phyloP scores from a whole-genome alignment of 2,888 invertebrate genomes.

The Drosophila austrosaltans region DNA sequence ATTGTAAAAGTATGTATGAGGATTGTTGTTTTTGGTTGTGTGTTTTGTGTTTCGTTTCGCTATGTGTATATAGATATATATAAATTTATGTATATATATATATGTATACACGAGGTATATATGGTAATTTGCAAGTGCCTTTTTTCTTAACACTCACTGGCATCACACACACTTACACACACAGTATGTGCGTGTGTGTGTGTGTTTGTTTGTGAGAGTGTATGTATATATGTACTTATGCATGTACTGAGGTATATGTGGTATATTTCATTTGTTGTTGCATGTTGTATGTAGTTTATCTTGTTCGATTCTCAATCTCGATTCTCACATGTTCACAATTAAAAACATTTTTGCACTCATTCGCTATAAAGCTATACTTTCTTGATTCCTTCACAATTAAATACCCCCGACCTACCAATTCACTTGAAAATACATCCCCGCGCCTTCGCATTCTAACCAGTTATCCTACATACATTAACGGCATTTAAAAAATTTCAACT shows the following conservation, averaged over 20 bases:
- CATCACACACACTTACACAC: slow-evolving; percentile 35
- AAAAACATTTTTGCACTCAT: slow-evolving; percentile 42
- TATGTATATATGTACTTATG: slow-evolving; percentile 65
- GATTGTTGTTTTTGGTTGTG: no score
- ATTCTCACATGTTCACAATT: slow-evolving; percentile 22
- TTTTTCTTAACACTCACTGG: slow-evolving; percentile 19
- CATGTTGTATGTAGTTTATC: slow-evolving; percentile 72
- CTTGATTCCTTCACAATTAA: slow-evolving; percentile 4
- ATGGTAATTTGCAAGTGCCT: slow-evolving; percentile 39
- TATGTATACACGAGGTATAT: slow-evolving; percentile 76
- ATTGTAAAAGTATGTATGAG: no score
- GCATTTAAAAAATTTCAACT: slow-evolving; percentile 69
- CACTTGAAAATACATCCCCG: not conserved
- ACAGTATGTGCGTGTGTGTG: not conserved
- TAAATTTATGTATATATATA: slow-evolving; percentile 43
- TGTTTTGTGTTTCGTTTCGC: no score
- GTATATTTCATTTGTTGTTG: slow-evolving; percentile 67
- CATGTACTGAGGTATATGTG: slow-evolving; percentile 79
- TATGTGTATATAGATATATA: not conserved
- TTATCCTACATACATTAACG: slow-evolving; percentile 63
- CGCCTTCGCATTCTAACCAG: not conserved
- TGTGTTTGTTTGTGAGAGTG: not conserved
- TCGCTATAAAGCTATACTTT: slow-evolving; percentile 68
- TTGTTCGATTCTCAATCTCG: slow-evolving; percentile 60
- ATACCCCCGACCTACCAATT: not conserved